Evolutionary conservation across 2,113 vertebrate species (phyloP).

Genomic region (Thryonomys swinderianus): DNA sequence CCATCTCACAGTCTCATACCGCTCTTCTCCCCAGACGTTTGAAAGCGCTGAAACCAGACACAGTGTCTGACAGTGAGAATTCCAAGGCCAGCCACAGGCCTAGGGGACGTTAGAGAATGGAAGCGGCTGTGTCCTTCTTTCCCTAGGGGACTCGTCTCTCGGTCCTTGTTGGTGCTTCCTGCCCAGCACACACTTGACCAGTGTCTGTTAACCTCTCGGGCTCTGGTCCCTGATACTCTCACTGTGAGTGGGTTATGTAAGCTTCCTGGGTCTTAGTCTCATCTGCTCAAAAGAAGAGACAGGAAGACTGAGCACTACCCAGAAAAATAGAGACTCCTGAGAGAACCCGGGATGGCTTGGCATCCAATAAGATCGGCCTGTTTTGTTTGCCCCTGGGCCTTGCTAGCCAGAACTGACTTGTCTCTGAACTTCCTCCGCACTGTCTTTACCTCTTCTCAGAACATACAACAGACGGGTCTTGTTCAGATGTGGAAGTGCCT

Average conservation of each 20-base stretch:
- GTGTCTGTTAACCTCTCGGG: too few relatives aligned
- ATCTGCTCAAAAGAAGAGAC: not conserved
- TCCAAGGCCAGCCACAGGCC: conserved; percentile 28
- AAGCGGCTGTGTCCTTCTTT: conserved; percentile 9
- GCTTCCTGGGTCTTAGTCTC: not conserved
- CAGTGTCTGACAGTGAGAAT: conserved; percentile 64
- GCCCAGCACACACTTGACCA: not conserved
- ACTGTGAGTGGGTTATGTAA: not conserved
- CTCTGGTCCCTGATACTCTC: not conserved
- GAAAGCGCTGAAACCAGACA: conserved; percentile 51
- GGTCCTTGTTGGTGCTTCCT: not conserved
- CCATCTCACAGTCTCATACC: not conserved
- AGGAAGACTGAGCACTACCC: not conserved
- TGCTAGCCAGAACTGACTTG: not conserved
- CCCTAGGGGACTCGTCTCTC: not conserved
- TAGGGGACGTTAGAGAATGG: not conserved
- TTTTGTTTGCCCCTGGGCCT: not conserved
- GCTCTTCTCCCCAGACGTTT: conserved; percentile 35
- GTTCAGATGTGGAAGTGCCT: not conserved
- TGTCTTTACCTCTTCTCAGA: not conserved
- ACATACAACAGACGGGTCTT: not conserved
- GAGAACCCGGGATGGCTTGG: not conserved
- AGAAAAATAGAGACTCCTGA: not conserved
- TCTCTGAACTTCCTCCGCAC: not conserved
- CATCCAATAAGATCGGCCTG: not conserved